Base-by-base conservation (phyloP, 2,888 invertebrate genomes). In the Agonopterix subpropinquella region DNA sequence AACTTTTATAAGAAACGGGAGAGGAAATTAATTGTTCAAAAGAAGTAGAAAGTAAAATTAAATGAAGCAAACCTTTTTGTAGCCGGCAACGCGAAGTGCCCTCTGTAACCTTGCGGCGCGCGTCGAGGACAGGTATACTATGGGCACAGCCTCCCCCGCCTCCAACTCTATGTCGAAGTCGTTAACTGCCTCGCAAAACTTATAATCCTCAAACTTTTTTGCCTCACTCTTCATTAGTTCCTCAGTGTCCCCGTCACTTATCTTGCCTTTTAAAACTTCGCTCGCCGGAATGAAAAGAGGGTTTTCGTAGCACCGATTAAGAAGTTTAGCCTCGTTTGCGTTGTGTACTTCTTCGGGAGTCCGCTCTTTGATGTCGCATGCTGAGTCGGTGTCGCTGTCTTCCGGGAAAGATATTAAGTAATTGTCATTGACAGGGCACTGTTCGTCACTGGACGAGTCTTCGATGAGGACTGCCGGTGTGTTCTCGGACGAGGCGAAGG, bases 61-160 rank as follows among this genome's bases (percentile, higher is more conserved):
- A 51, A 45, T 44, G 47, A 45, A 43, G 56, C 83, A 68, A 70
- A 91, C 91, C 88, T 89, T 89, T 86, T 90, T 90, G 59, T 88
- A 87, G 58, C 90, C 90, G 41, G 86, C 89, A 67, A 89, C 89
- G 57, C 88, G 84, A 43, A 91, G 71, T n/a, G 89, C 83, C 57
- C 91, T 79, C 69, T 89, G 89, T 62, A 91, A 73, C 50, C 77
- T 75, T 43, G 90, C 89, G 43, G 89, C 90, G 48, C 89, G 83
- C 59, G 85, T 80, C 13, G 83, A 82, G 48, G 89, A 85, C 62
- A 90, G 82, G 68, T 87, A 82, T 58, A 89, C 85, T 67, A 84
- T 81, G 47, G 85, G 86, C 53, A 80, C 79, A 51, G 79, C 81
- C 58, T 85, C 84, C 36, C 69, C 79, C 47, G 69, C 64, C 61